phyloP scores from a whole-genome alignment of 1,140 invertebrate species.

The Oryzaephilus surinamensis region DNA sequence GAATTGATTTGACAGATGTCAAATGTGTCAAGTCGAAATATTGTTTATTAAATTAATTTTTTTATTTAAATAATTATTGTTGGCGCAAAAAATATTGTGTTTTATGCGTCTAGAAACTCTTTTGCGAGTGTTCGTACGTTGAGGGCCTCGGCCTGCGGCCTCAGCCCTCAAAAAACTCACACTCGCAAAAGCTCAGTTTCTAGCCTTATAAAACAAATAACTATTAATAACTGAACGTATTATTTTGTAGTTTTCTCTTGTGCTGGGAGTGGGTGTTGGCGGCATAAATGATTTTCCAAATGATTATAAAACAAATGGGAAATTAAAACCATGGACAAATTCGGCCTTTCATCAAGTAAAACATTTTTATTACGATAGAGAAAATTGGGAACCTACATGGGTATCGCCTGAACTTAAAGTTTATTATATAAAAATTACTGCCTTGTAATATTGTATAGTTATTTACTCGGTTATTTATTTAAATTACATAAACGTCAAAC shows the following conservation, averaged over 20 bases:
- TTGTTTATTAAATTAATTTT: slow-evolving; percentile 4
- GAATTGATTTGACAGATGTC: too few relatives aligned
- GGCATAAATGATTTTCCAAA: slow-evolving; percentile 25
- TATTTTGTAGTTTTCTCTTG: slow-evolving; percentile 6
- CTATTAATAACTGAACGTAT: not conserved
- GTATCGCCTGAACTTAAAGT: slow-evolving; percentile 15
- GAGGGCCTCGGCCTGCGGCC: too few relatives aligned
- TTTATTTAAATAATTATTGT: not conserved
- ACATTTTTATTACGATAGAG: slow-evolving; percentile 14
- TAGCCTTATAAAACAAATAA: too few relatives aligned
- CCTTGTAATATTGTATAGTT: slow-evolving; percentile 16
- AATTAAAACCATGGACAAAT: slow-evolving; percentile 23
- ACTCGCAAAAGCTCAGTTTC: too few relatives aligned
- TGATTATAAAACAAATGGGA: slow-evolving; percentile 12
- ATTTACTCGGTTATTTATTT: too few relatives aligned
- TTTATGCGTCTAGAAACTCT: too few relatives aligned
- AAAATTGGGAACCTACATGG: slow-evolving; percentile 23
- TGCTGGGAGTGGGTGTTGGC: slow-evolving; percentile 24
- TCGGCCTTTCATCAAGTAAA: slow-evolving; percentile 10
- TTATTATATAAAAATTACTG: slow-evolving; percentile 22
- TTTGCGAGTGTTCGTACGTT: too few relatives aligned
- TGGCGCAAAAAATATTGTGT: too few relatives aligned
- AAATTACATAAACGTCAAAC: not conserved
- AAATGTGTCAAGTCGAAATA: too few relatives aligned
- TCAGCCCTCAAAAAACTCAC: too few relatives aligned